Conservation (phyloP, 2,113 vertebrate genomes). For the Antechinus flavipes region DNA sequence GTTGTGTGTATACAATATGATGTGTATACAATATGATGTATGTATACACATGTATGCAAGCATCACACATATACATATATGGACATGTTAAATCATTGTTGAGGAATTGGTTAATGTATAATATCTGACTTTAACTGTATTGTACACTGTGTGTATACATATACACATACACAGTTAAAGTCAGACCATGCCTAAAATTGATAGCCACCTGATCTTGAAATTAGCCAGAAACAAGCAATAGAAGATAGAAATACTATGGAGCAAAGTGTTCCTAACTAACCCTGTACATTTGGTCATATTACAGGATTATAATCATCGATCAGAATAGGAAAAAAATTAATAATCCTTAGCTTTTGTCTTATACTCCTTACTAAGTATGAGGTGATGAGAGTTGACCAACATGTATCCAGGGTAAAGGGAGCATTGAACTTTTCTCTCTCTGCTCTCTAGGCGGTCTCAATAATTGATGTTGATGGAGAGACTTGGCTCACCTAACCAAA, state of each 20-base stretch:
- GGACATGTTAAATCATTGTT: too few species aligned
- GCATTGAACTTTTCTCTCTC: not conserved
- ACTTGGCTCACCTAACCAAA: not conserved
- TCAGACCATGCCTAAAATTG: not conserved
- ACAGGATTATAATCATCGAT: not conserved
- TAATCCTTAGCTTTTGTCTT: not conserved
- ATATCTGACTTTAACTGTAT: too few species aligned
- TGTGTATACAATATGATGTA: not conserved
- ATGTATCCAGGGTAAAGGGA: not conserved
- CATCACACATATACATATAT: too few species aligned
- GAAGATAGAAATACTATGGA: not conserved
- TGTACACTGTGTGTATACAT: too few species aligned
- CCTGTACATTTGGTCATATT: not conserved
- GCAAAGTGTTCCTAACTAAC: not conserved
- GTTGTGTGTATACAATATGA: not conserved
- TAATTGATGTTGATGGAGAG: not conserved
- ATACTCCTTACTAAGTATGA: not conserved
- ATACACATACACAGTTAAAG: not conserved
- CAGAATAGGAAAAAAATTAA: not conserved
- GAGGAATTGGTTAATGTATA: too few species aligned
- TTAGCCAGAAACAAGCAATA: not conserved
- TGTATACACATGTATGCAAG: not conserved
- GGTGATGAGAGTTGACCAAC: not conserved
- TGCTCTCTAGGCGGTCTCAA: not conserved
- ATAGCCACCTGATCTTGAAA: not conserved